Evolutionary conservation across 2,797 vertebrate genomes (phyloP), one percentile per base, ranked within the genome.

Genomic region (Dromococcyx pavoninus): DNA sequence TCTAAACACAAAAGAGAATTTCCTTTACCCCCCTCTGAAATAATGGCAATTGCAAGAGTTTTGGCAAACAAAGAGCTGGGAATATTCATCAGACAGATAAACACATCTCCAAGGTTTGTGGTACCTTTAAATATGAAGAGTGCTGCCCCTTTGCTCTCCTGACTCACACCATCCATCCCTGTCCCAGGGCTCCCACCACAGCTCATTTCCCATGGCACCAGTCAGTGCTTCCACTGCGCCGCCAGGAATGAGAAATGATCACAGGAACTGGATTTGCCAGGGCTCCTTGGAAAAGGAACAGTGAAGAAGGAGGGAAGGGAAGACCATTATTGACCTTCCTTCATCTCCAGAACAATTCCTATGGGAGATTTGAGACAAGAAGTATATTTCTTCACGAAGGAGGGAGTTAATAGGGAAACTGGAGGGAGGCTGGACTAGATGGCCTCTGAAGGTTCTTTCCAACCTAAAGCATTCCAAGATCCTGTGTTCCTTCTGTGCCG

Each of bases 161-260:
- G 70, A 48, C 85, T 86, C 91, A 72, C 43, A 89, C 17, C 54
- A 54, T 90, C 43, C 66, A 71, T 89, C 83, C 62, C 60, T 64
- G 72, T 48, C 35, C 90, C 3, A 6, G 10, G 60, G 66, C 58
- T 57, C 77, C 88, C 28, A 58, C 58, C 88, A 73, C 58, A 84
- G 69, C 81, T 96, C 73, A 46, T 96, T 97, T 96, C 94, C 93
- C 56, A 3, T 44, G 86, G 77, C 72, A 89, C 43, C 60, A 77
- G 64, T 93, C 93, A 97, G 77, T 18, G 5, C 92, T 97, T 95
- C 94, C 94, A 87, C 94, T 27, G 39, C 48, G 33, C 65, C 11
- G 11, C 72, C 91, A 94, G 89, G 86, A 96, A 94, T 93, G 95
- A 97, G 95, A 96, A 97, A 97, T 93, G 91, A 91, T 93, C 71